These are phyloP conservation scores for Sinotaia quadrata DNA, from an alignment of 2,888 invertebrate genomes.

Conservation along the genomic window DNA sequence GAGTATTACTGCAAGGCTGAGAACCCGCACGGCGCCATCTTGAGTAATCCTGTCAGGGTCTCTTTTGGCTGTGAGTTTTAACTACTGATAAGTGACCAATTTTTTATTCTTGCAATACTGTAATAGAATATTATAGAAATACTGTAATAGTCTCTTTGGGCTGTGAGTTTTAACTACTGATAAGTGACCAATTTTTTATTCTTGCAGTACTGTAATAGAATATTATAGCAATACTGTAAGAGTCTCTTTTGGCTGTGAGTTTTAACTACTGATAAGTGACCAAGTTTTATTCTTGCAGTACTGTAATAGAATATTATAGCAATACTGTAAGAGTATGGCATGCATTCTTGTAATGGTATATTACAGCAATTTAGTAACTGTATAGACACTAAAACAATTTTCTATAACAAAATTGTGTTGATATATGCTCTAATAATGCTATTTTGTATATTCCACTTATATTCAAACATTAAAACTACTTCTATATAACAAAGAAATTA, in stretches of 20 bases:
- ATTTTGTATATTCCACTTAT: too few relatives aligned
- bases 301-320: too few relatives aligned
- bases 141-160: conserved; percentile 91
- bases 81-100: not conserved
- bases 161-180: conserved; percentile 63
- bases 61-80: conserved; percentile 82
- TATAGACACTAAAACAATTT: too few relatives aligned
- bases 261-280: not conserved
- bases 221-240: conserved; percentile 91
- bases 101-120: not conserved
- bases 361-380: too few relatives aligned
- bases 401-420: too few relatives aligned
- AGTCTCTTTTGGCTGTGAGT: conserved; percentile 84
- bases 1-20: conserved; percentile 91
- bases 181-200: not conserved
- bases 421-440: too few relatives aligned
- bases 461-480: too few relatives aligned
- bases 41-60: conserved; percentile 88
- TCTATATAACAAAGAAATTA: too few relatives aligned
- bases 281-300: not conserved
- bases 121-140: too few relatives aligned
- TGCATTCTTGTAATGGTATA: too few relatives aligned
- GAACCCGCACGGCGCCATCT: conserved; percentile 88
- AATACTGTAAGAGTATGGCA: conserved; percentile 89
- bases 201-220: too few relatives aligned